A percentile compares a stretch with the other conserved stretches of the same genome.
Conservation (phyloP, 2,797 vertebrate species). For the Rallus crepitans region DNA sequence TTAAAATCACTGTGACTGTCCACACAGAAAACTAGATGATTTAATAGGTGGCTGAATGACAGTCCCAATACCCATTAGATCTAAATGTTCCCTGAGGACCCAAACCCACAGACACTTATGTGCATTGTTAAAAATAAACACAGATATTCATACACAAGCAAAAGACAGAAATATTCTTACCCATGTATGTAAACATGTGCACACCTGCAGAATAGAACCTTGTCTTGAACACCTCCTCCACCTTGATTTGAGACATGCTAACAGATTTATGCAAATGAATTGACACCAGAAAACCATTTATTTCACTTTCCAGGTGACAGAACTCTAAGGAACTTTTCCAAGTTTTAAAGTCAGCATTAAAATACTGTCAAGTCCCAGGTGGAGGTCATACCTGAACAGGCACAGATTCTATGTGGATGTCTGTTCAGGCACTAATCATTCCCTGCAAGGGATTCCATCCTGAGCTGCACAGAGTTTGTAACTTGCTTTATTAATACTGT, state of each 20-base stretch:
- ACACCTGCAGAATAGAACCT: not conserved
- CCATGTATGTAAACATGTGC: not conserved
- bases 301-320: not conserved
- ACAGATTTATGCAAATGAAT: not conserved
- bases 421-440: not conserved
- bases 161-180: not conserved
- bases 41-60: not conserved
- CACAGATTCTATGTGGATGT: not conserved
- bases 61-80: not conserved
- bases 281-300: not conserved
- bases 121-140: slow-evolving; percentile 1
- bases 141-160: not conserved
- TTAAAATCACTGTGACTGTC: not conserved
- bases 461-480: not conserved
- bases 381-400: not conserved
- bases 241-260: not conserved
- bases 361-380: not conserved
- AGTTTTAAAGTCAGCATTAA: not conserved
- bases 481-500: slow-evolving; percentile 46
- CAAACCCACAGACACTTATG: not conserved
- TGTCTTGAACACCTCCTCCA: not conserved
- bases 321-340: not conserved
- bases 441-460: not conserved
- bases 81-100: not conserved
- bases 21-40: not conserved